Conservation (phyloP, 2,888 invertebrate species). For the Polyploca ridens region DNA sequence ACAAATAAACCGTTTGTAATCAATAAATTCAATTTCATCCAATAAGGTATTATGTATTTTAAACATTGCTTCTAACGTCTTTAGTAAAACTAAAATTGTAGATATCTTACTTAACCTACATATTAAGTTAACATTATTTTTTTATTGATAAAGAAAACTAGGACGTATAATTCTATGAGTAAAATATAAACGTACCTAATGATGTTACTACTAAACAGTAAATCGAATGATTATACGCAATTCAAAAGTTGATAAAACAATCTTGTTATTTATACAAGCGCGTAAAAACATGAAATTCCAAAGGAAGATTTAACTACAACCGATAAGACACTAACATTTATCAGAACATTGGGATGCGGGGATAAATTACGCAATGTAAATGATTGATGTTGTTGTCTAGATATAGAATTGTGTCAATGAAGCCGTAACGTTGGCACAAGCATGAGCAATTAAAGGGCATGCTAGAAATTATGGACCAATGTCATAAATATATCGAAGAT, state of each 20-base stretch:
- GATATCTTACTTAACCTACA: not conserved
- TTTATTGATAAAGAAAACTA: conserved; percentile 5
- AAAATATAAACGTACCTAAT: not conserved
- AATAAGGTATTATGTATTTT: too few relatives aligned
- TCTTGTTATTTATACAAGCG: not conserved
- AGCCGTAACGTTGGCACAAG: conserved; percentile 58
- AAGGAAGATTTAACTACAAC: not conserved
- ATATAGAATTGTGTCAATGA: conserved; percentile 68
- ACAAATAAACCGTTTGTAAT: too few relatives aligned
- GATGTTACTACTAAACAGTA: not conserved
- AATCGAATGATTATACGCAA: not conserved
- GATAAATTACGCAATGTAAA: conserved; percentile 49
- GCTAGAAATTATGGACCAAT: conserved; percentile 49
- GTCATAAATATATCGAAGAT: conserved; percentile 40
- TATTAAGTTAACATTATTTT: not conserved
- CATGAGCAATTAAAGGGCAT: conserved; percentile 55
- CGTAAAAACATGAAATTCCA: conserved; percentile 4
- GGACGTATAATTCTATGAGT: not conserved
- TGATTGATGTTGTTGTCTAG: conserved; percentile 42
- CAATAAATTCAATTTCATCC: too few relatives aligned
- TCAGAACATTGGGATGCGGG: not conserved
- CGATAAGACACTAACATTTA: conserved; percentile 6
- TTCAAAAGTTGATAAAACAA: not conserved
- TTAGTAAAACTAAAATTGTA: not conserved
- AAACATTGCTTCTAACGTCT: not conserved